Conservation (phyloP, 2,797 vertebrate genomes). For the Adrianichthys oophorus region DNA sequence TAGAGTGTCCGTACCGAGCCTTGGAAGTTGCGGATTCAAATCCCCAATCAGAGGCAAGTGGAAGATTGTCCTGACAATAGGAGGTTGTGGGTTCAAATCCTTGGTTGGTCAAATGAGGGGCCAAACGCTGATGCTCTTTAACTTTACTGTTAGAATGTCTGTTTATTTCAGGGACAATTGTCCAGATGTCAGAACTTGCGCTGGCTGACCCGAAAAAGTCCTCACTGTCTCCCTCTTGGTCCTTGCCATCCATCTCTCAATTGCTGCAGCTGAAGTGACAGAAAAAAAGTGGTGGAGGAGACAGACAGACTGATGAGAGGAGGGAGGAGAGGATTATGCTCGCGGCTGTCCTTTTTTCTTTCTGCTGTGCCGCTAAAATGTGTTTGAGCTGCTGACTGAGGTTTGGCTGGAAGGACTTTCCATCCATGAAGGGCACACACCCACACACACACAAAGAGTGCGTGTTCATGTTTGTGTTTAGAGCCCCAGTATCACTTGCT, state of each 20-base stretch:
- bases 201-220: background rate
- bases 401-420: constrained; percentile 40
- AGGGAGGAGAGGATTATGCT: constrained; percentile 25
- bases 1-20: too few relatives aligned
- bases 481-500: constrained; percentile 13
- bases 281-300: constrained; percentile 11
- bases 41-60: too few relatives aligned
- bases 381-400: constrained; percentile 51
- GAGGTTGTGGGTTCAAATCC: too few relatives aligned
- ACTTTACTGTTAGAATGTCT: constrained; percentile 2
- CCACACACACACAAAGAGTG: constrained; percentile 8
- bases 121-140: too few relatives aligned
- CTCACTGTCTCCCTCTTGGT: background rate
- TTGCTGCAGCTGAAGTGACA: constrained; percentile 15
- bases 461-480: constrained; percentile 13
- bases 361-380: constrained; percentile 45
- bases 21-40: too few relatives aligned
- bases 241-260: constrained; percentile 12
- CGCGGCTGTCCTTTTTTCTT: constrained; percentile 39
- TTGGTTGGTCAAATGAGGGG: too few relatives aligned
- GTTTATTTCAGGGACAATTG: constrained; percentile 11
- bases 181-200: constrained; percentile 1
- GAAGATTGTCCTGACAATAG: too few relatives aligned
- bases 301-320: constrained; percentile 10
- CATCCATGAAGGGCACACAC: constrained; percentile 42